Conservation (phyloP, 2,113 vertebrate genomes). For the Edolisoma coerulescens region DNA sequence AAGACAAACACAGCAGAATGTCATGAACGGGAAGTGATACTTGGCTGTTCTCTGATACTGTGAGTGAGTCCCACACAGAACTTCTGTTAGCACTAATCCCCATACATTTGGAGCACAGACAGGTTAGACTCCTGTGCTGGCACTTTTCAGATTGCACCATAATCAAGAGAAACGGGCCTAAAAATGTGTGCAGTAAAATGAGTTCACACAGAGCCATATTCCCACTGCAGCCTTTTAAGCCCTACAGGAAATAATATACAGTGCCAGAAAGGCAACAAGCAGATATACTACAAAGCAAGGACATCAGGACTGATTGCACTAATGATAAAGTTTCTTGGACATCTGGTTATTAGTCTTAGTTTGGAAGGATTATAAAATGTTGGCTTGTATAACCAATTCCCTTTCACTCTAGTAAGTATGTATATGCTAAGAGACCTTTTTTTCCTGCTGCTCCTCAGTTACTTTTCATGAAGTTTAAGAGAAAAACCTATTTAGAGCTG, state of each 20-base stretch:
- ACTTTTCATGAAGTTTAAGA: not conserved
- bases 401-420: not conserved
- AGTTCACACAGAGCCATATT: not conserved
- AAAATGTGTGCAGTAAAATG: not conserved
- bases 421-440: not conserved
- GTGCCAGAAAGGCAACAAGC: not conserved
- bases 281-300: not conserved
- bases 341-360: slow-evolving; percentile 26
- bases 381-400: not conserved
- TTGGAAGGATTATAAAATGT: not conserved
- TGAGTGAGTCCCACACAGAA: not conserved
- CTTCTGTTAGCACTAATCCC: not conserved
- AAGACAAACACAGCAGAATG: not conserved
- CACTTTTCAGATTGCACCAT: not conserved
- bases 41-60: not conserved
- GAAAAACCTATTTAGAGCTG: not conserved
- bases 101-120: not conserved
- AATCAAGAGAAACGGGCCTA: not conserved
- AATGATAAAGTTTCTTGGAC: slow-evolving; percentile 27
- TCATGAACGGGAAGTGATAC: not conserved
- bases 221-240: not conserved
- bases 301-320: not conserved
- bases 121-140: not conserved
- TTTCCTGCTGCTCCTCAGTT: not conserved
- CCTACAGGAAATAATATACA: not conserved